A percentile compares a stretch with the other conserved stretches of the same genome.
phyloP scores from a whole-genome alignment of 2,888 invertebrate species.

The Drosophila melanosoma region DNA sequence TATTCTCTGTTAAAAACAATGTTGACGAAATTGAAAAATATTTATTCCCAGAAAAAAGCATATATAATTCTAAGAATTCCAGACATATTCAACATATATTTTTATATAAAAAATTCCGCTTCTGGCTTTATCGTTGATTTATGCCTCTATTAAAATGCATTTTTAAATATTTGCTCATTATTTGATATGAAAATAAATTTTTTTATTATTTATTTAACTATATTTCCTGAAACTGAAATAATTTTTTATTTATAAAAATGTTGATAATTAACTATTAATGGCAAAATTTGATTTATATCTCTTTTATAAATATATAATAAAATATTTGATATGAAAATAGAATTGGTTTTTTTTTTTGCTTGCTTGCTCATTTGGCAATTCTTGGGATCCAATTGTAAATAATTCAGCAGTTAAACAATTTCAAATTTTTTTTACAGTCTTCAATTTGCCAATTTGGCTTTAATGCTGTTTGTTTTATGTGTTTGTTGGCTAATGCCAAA shows the following conservation, averaged over 20 bases:
- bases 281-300: not conserved
- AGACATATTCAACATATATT: not conserved
- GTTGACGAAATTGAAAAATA: not conserved
- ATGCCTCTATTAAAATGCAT: not conserved
- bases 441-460: slow-evolving; percentile 24
- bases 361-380: not conserved
- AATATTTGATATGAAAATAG: not conserved
- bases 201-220: not conserved
- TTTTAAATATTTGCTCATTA: not conserved
- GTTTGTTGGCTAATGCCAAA: slow-evolving; percentile 2
- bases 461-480: slow-evolving; percentile 6
- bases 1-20: not conserved
- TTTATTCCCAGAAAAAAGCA: not conserved
- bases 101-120: not conserved
- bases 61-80: not conserved
- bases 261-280: not conserved
- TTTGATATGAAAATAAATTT: not conserved
- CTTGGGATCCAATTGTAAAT: not conserved
- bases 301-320: not conserved
- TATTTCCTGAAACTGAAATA: not conserved
- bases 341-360: not conserved
- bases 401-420: not conserved
- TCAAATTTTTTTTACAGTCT: not conserved
- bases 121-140: not conserved
- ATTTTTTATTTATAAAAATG: not conserved